phyloP scores from a whole-genome alignment of 2,113 vertebrate species.

The Brienomyrus brachyistius region DNA sequence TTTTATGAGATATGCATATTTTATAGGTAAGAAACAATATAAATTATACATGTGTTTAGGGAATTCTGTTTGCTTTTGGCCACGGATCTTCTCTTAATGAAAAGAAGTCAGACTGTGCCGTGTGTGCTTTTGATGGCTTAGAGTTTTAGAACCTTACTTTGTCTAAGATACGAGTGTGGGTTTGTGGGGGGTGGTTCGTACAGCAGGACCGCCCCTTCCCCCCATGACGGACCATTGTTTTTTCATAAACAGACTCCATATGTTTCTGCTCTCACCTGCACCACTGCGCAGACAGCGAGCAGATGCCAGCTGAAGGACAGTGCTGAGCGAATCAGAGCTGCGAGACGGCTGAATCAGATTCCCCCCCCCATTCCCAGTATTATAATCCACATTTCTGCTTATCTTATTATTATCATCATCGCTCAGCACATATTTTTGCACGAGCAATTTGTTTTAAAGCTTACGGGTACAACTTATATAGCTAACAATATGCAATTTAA shows the following conservation, averaged over 20 bases:
- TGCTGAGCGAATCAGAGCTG: neutral
- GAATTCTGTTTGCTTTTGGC: constrained; percentile 12
- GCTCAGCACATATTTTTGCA: neutral
- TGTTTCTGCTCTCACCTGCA: constrained; percentile 6
- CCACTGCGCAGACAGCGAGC: neutral
- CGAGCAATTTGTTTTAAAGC: neutral
- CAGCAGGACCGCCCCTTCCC: neutral
- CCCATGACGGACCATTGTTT: constrained; percentile 4
- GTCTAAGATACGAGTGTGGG: neutral
- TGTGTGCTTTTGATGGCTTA: neutral
- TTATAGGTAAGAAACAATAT: constrained; percentile 16
- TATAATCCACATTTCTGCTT: neutral
- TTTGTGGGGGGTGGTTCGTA: neutral
- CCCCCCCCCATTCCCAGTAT: neutral
- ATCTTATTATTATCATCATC: neutral
- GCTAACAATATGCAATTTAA: constrained; percentile 1
- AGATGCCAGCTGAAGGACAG: constrained; percentile 17
- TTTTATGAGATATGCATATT: constrained; percentile 18
- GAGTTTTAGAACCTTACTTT: neutral
- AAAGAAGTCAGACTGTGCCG: neutral
- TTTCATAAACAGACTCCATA: constrained; percentile 18
- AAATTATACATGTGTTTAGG: constrained; percentile 17
- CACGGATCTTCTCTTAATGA: constrained; percentile 4
- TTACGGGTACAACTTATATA: neutral
- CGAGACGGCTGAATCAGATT: neutral